Base-by-base conservation (phyloP, 2,797 vertebrate species). In the Typhlichthys subterraneus region DNA sequence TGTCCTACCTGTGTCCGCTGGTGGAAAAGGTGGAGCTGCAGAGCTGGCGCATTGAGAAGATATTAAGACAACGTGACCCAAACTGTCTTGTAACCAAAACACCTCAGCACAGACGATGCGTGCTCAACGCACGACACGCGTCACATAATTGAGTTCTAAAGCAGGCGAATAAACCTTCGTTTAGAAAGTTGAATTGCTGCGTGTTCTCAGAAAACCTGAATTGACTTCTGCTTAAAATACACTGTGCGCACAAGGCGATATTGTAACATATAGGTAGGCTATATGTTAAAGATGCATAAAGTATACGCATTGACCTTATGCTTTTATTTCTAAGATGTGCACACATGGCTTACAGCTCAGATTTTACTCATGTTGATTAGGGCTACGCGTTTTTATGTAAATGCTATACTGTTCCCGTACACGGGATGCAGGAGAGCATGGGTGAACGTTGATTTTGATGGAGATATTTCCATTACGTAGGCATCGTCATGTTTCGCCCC, bases 391-490 rank as follows among this genome's bases (percentile, higher is more conserved):
- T 69, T 62, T 46, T 70, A 57, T 63, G 66, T 60, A 63, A 61
- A 58, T 42, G 79, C 76, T 73, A 72, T 65, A 73, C 68, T 75
- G 53, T 19, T 19, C 31, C 73, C 69, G 54, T 42, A 45, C 59
- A 71, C 74, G 75, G 80, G 70, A 81, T 47, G 76, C 84, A 69
- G 79, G 64, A 77, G 46, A 64, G n/a, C 62, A 50, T 56, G 45
- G 63, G 78, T 84, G 74, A 82, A 86, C 90, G 85, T 73, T 80
- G 83, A 89, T 87, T 91, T 87, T 88, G 88, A 86, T 82, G 87
- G 85, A 85, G 88, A 89, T 88, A 76, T 90, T 92, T 93, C 90
- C 89, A 87, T 91, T 89, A 90, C 87, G 75, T 87, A 13, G 53
- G 19, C 23, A 31, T 42, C 9, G 38, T 9, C 38, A 42, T 9